Conservation (phyloP, 2,113 vertebrate genomes). For the Cynopterus brachyotis region DNA sequence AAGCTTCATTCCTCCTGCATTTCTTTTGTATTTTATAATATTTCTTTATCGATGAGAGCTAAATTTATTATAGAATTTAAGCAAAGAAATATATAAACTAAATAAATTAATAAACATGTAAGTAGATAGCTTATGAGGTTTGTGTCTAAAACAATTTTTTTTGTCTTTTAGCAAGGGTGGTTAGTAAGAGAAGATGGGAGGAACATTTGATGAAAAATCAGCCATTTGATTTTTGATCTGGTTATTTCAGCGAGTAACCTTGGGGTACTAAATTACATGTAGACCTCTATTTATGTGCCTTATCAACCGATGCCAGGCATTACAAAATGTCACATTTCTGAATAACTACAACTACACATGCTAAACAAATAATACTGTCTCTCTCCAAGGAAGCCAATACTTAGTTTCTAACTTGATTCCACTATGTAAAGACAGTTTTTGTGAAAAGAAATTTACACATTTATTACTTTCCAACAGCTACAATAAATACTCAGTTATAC, state of each 20-base stretch:
- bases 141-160: not conserved
- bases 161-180: not conserved
- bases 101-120: conserved; percentile 11
- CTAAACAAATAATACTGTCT: conserved; percentile 20
- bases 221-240: not conserved
- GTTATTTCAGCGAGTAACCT: not conserved
- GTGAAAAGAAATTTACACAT: conserved; percentile 19
- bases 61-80: not conserved
- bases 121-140: not conserved
- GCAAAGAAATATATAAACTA: not conserved
- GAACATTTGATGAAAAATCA: not conserved
- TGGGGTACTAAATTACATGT: not conserved
- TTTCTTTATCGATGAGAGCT: not conserved
- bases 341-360: not conserved
- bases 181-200: not conserved
- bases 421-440: conserved; percentile 21
- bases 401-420: not conserved
- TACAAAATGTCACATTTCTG: not conserved
- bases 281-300: not conserved
- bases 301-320: not conserved
- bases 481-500: conserved; percentile 49
- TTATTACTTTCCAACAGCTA: conserved; percentile 46
- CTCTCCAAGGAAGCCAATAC: not conserved
- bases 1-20: not conserved
- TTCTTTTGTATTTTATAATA: not conserved